Base-by-base conservation (phyloP, 2,113 vertebrate species). In the Cranoglanis bouderius region DNA sequence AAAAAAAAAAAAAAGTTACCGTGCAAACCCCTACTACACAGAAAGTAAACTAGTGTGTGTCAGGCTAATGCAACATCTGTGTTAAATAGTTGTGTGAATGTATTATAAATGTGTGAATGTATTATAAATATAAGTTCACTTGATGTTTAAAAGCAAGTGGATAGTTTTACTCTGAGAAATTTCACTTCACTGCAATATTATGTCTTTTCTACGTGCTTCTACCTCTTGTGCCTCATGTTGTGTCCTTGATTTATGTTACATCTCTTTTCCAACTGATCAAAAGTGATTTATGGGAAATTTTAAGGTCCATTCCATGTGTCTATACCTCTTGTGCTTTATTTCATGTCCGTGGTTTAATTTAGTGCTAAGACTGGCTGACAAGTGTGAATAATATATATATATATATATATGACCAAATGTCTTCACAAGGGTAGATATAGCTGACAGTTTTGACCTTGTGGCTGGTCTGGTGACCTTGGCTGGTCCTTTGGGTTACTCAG, bases 361-460 rank as follows among this genome's bases (percentile, higher is more conserved):
- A 78, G 40, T 88, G 84, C 81, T 13, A 46, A 51, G 86, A 87
- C n/a, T 70, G 16, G 75, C 9, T 19, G 88, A 90, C 91, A 94
- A 89, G 89, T 94, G 92, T 92, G 87, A 93, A 88, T 93, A 91
- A 94, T 95, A n/a, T n/a, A n/a, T n/a, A n/a, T n/a, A n/a, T n/a
- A 72, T 72, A 38, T 67, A 67, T 72, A 38, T 38, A 16, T 51
- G 72, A 75, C 7, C 38, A 75, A 43, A 43, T 75, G 38, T 75
- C 38, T 75, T 75, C 19, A 43, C 38, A 75, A 21, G 72, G 38
- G 38, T 75, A 75, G 35, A 43, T 74, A 74, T 40, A 74, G 40
- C 70, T 74, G 38, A 43, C 21, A 38, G 67, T 19, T 75, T 26
- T 75, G 72, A 75, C 72, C 72, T 75, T 75, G 8, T 43, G n/a